A percentile compares a stretch with the other conserved stretches of the same genome.
phyloP scores from a whole-genome alignment of 2,797 vertebrate species.

The Pangasius macronema region DNA sequence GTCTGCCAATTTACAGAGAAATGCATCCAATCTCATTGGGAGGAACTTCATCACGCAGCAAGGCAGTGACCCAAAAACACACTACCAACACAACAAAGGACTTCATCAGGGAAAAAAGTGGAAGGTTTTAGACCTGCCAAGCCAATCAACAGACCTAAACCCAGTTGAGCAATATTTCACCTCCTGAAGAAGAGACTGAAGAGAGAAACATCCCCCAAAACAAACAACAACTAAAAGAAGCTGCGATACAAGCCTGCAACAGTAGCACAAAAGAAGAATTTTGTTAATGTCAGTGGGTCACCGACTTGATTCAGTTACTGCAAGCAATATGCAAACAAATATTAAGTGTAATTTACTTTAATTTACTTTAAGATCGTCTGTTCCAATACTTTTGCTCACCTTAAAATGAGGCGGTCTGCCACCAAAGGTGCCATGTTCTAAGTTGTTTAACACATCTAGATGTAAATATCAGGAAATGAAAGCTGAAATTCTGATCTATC shows the following conservation, averaged over 20 bases:
- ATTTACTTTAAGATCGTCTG: no score
- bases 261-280: neutral
- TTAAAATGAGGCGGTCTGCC: neutral
- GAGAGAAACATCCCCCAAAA: neutral
- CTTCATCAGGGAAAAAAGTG: neutral
- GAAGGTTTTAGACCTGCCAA: neutral
- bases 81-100: neutral
- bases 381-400: neutral
- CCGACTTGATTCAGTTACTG: neutral
- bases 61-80: neutral
- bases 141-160: neutral
- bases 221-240: neutral
- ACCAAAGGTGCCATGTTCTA: neutral
- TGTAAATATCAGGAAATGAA: neutral
- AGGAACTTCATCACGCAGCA: neutral
- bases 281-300: neutral
- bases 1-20: neutral
- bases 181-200: neutral
- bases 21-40: neutral
- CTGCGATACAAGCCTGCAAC: neutral
- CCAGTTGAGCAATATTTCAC: neutral
- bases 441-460: neutral
- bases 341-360: neutral
- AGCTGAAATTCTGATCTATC: neutral
- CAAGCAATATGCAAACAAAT: neutral